Conservation (phyloP, 2,113 vertebrate genomes). For the Rynchops niger region DNA sequence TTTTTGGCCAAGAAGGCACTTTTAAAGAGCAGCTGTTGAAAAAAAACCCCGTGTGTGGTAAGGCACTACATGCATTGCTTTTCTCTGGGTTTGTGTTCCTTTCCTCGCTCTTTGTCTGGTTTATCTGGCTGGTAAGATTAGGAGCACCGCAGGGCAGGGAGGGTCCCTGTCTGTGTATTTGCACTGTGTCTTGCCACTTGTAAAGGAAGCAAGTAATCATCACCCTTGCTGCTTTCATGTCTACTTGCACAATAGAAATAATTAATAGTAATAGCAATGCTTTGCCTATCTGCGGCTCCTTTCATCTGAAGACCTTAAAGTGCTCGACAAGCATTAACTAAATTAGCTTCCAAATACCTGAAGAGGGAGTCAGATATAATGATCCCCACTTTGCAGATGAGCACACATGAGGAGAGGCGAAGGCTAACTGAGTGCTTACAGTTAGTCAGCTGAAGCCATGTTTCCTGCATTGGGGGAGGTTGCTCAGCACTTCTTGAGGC, state of each 20-base stretch:
- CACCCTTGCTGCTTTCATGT: constrained; percentile 55
- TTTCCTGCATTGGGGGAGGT: not conserved
- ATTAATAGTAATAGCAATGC: constrained; percentile 52
- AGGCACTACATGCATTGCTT: not conserved
- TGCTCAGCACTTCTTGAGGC: constrained; percentile 24
- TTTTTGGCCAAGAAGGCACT: not conserved
- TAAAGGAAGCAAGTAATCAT: constrained; percentile 60
- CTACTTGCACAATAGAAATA: constrained; percentile 67
- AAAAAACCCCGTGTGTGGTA: not conserved
- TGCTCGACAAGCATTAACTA: constrained; percentile 59
- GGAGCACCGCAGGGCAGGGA: constrained; percentile 35
- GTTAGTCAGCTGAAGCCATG: constrained; percentile 53
- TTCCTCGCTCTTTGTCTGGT: not conserved
- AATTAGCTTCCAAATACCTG: constrained; percentile 54
- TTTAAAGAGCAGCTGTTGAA: not conserved
- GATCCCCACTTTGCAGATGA: constrained; percentile 36
- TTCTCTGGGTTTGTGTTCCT: not conserved
- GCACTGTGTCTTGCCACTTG: constrained; percentile 40
- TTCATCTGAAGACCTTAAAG: constrained; percentile 58
- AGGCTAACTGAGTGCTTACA: constrained; percentile 37
- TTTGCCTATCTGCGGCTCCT: constrained; percentile 62
- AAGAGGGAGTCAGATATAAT: constrained; percentile 53
- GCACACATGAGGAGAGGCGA: constrained; percentile 1
- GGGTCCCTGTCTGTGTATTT: constrained; percentile 20
- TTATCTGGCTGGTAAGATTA: constrained; percentile 49